Evolutionary conservation across 2,797 vertebrate species (phyloP).

Genomic region (Cuniculus paca): DNA sequence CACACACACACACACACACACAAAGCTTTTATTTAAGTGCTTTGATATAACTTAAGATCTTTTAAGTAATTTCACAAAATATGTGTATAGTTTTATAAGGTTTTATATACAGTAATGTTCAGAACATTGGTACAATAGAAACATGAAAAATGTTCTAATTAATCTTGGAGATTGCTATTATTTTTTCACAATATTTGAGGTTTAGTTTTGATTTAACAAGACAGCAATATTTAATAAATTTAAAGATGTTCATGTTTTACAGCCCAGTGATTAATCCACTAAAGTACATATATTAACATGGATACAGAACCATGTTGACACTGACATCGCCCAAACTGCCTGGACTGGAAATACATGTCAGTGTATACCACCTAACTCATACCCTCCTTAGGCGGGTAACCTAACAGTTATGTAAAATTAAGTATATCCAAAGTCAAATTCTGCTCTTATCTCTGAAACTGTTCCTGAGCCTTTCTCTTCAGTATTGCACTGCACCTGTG

Average conservation of each 20-base stretch:
- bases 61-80: background rate
- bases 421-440: background rate
- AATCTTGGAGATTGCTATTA: background rate
- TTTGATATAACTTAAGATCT: background rate
- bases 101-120: background rate
- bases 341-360: background rate
- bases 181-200: background rate
- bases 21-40: background rate
- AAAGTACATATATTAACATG: no score
- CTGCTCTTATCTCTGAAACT: background rate
- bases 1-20: no score
- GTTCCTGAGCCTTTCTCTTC: background rate
- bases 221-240: background rate
- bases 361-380: background rate
- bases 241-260: background rate
- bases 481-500: background rate
- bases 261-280: background rate
- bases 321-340: background rate
- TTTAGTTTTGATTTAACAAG: slow-evolving; percentile 59
- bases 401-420: background rate
- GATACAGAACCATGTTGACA: background rate
- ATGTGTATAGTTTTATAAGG: background rate
- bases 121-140: background rate
- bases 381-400: background rate
- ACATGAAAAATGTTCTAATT: slow-evolving; percentile 14